Percentiles rank a stretch among this genome's conserved stretches.
Evolutionary conservation across 2,888 invertebrate genomes (phyloP).

Genomic region (Linnaemya vulpina): DNA sequence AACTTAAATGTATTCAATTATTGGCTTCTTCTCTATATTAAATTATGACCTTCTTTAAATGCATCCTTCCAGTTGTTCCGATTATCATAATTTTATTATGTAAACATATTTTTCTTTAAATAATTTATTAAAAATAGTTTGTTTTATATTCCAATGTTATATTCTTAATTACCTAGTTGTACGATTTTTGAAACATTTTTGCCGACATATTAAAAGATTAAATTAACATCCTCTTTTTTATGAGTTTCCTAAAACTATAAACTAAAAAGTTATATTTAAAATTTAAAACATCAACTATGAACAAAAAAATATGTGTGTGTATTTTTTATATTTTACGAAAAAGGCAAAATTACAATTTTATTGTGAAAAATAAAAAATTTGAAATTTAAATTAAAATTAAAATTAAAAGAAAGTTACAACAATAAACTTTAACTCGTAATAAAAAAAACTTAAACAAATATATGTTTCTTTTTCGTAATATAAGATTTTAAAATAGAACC

Average conservation of each 20-base stretch:
- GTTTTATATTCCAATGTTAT: neutral
- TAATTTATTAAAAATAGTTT: neutral
- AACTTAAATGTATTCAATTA: neutral
- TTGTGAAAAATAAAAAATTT: constrained; percentile 75
- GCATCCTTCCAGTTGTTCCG: constrained; percentile 1
- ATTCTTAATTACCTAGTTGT: constrained; percentile 37
- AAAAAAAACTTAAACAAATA: constrained; percentile 65
- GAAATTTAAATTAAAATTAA: constrained; percentile 64
- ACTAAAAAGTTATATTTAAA: constrained; percentile 65
- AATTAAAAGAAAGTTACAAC: constrained; percentile 62
- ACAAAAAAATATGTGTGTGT: constrained; percentile 79
- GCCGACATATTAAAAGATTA: constrained; percentile 53
- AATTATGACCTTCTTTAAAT: neutral
- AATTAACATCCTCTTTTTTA: constrained; percentile 43
- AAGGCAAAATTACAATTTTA: constrained; percentile 78
- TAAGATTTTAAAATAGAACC: constrained; percentile 65
- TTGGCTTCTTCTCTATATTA: neutral
- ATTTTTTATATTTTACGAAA: constrained; percentile 80
- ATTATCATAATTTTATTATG: neutral
- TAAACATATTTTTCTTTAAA: neutral
- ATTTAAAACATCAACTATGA: constrained; percentile 65
- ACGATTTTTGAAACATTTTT: constrained; percentile 64
- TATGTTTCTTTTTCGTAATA: constrained; percentile 71
- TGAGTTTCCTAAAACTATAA: constrained; percentile 59
- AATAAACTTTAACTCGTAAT: constrained; percentile 70